Evolutionary conservation across 1,140 invertebrate genomes (phyloP), one percentile per base, ranked within the genome.

Genomic region (Agraylea sexmaculata): DNA sequence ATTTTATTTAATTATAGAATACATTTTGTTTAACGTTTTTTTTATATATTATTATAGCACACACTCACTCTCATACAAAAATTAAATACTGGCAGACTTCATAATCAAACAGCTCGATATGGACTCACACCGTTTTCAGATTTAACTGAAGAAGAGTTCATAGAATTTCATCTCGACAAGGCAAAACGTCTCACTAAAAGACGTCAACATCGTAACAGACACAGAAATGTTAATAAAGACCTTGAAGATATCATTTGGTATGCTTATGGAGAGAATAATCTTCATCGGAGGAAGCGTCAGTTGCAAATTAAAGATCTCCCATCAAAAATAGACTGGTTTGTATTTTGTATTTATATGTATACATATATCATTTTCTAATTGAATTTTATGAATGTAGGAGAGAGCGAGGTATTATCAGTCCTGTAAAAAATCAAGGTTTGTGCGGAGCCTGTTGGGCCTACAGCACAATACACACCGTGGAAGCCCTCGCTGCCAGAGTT

Each of bases 401-500:
- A 42, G 59, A 73, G 1, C 76, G 75, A 53, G 73, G 71, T 13
- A 71, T 79, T n/a, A 59, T 90, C 13, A 76, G 75, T 6, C 55
- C 71, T 4, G 70, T 90, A 0, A 70, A 73, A 43, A 78, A 80
- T 54, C 87, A 92, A 56, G 75, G 75, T 6, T 51, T 66, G 11
- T 92, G 87, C 62, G 86, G 86, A 4, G 85, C 83, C 2, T 90
- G 87, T 59, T 91, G 85, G 85, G 87, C 87, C 0, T 87, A 87
- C 58, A 85, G 82, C 53, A 75, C 77, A 0, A 68, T 87, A 1
- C 81, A 81, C 53, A 77, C 76, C 4, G 71, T 80, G 25, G 86
- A 90, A 60, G 72, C 80, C 1, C 84, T 87, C 81, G 62, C 74
- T 43, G 80, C 81, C 1, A 73, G 86, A 11, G 67, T 73, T 49